Evolutionary conservation across 2,888 invertebrate species (phyloP).

Genomic region (Eristalis pertinax): DNA sequence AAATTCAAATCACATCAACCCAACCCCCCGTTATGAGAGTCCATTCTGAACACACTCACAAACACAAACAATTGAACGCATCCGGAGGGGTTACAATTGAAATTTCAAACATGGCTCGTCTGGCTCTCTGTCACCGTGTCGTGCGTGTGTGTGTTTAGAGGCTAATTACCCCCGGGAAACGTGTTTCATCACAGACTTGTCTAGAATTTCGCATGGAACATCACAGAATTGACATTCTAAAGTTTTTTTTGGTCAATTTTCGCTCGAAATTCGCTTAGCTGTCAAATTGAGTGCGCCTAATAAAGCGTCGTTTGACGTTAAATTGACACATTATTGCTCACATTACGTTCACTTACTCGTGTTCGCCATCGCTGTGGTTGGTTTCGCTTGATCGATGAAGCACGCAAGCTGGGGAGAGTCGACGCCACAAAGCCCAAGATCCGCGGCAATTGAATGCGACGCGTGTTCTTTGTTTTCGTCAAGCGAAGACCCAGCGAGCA

Average conservation of each 20-base stretch:
- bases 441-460: constrained; percentile 26
- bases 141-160: background rate
- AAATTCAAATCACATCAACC: constrained; percentile 59
- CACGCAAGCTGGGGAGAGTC: background rate
- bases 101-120: constrained; percentile 33
- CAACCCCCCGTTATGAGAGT: constrained; percentile 17
- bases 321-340: constrained; percentile 60
- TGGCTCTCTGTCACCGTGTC: background rate
- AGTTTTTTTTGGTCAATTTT: background rate
- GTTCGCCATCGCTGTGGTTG: background rate
- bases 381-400: constrained; percentile 37
- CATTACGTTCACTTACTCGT: constrained; percentile 39
- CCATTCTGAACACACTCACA: constrained; percentile 12
- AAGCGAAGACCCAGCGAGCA: background rate
- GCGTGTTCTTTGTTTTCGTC: constrained; percentile 18
- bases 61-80: constrained; percentile 47
- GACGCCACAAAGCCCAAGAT: background rate
- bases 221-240: background rate
- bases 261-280: constrained; percentile 30
- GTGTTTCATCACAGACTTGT: constrained; percentile 8
- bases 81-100: constrained; percentile 59
- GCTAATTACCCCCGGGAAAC: constrained; percentile 37
- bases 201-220: constrained; percentile 28
- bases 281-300: constrained; percentile 38
- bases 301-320: constrained; percentile 36